Evolutionary conservation across 2,113 vertebrate species (phyloP).

Genomic region (Irena cyanogastra): DNA sequence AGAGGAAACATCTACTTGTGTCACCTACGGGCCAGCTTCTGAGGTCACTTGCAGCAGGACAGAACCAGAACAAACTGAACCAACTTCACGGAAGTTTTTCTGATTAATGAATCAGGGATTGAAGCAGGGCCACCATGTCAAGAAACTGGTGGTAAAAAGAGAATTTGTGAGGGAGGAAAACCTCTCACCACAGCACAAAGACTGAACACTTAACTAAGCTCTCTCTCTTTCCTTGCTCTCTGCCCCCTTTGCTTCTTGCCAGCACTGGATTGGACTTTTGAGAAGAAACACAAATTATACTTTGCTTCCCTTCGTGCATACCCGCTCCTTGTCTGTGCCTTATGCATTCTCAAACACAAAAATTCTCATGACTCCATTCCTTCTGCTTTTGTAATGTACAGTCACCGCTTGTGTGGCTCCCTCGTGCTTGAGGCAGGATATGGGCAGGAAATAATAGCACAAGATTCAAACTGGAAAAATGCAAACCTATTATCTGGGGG

Average conservation of each 20-base stretch:
- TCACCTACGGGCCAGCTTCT: neutral
- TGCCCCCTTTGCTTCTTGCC: neutral
- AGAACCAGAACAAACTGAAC: neutral
- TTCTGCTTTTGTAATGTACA: conserved; percentile 29
- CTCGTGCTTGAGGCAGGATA: conserved; percentile 53
- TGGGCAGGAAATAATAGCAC: conserved; percentile 51
- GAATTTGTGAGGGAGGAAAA: neutral
- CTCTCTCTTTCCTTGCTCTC: neutral
- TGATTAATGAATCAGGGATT: neutral
- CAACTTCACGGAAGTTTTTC: neutral
- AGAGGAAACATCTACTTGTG: neutral
- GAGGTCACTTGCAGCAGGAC: neutral
- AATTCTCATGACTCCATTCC: neutral
- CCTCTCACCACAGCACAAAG: neutral
- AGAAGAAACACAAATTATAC: neutral
- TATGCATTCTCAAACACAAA: neutral
- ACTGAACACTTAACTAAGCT: neutral
- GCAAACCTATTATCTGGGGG: conserved; percentile 56
- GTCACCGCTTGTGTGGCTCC: conserved; percentile 36
- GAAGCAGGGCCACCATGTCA: neutral
- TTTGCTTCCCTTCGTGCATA: neutral
- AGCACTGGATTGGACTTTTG: neutral
- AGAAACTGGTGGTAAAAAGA: neutral
- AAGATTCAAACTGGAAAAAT: conserved; percentile 62
- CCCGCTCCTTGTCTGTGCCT: neutral